Base-by-base conservation (phyloP, 2,113 vertebrate genomes). In the Cyphomyrus discorhynchus region DNA sequence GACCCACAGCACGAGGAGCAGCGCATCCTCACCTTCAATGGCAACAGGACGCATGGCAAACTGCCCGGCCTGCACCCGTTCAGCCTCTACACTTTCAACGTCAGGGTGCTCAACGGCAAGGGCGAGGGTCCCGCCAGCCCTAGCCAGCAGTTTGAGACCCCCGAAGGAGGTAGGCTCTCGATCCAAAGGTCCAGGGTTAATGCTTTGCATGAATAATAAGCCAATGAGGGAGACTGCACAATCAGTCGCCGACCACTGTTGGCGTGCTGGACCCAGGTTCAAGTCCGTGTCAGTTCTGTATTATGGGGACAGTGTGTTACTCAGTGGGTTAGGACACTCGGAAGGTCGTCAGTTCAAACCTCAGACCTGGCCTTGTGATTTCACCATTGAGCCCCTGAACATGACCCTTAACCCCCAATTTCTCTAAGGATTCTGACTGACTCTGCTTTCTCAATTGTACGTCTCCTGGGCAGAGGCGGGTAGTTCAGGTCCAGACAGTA, bases 81-180 rank as follows among this genome's bases (percentile, higher is more conserved):
- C 92, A 99, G 97, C 90, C 92, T 94, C 91, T 99, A 99, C 89
- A 94, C 93, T 0, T 95, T 99, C 88, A 96, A 98, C 4, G 95
- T 99, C 56, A 95, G 95, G 87, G 98, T 97, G 42, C 96, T 95
- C 93, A 99, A 98, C 1, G 96, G 97, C 80, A 98, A 97, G 92
- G 98, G 98, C 45, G 98, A 99, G 90, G 98, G 98, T 1, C 98
- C 98, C 0, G 89, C 95, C 87, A 98, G 98, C 91, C 27, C 91
- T 3, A 95, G 94, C 74, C 94, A 94, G 94, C 88, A 93, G 89
- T 98, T 99, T 94, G 94, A 94, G 87, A 99, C 98, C 7, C 98
- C 97, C 0, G 98, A 99, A 94, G 98, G 98, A 97, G 97, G 98
- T 99, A 96, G 53, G 95, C 45, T 86, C 91, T 45, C n/a, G 0